Evolutionary conservation across 2,797 vertebrate species (phyloP).

Genomic region (Alcedo atthis): DNA sequence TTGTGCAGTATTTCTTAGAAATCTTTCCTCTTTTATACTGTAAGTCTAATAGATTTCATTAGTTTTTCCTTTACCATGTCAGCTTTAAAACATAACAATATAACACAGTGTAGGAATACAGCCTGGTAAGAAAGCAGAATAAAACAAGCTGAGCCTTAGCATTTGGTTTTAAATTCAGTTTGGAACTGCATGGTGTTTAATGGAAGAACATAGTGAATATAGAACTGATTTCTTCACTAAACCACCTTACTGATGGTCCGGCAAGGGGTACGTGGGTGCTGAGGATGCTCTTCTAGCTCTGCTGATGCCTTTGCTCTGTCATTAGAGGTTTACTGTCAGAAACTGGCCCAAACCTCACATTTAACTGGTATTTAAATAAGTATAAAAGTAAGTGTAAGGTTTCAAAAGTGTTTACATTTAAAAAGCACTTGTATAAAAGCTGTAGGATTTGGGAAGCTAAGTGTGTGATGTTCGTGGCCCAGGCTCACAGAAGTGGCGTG

Average conservation of each 20-base stretch:
- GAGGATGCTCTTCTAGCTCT: background rate
- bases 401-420: background rate
- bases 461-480: background rate
- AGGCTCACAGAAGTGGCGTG: background rate
- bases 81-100: conserved; percentile 38
- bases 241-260: background rate
- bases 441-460: background rate
- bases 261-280: background rate
- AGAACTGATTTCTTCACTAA: background rate
- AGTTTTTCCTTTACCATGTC: conserved; percentile 47
- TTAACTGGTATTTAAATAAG: background rate
- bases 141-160: background rate
- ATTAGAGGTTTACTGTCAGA: conserved; percentile 40
- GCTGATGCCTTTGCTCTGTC: background rate
- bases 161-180: background rate
- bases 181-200: background rate
- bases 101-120: background rate
- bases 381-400: background rate
- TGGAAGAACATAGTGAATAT: background rate
- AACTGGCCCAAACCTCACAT: background rate
- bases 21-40: conserved; percentile 31
- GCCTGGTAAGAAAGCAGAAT: background rate
- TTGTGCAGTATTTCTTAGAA: conserved; percentile 57
- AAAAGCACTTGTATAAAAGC: fast-evolving
- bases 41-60: conserved; percentile 55